phyloP scores from a whole-genome alignment of 1,140 invertebrate genomes.

The Drosophila repleta region DNA sequence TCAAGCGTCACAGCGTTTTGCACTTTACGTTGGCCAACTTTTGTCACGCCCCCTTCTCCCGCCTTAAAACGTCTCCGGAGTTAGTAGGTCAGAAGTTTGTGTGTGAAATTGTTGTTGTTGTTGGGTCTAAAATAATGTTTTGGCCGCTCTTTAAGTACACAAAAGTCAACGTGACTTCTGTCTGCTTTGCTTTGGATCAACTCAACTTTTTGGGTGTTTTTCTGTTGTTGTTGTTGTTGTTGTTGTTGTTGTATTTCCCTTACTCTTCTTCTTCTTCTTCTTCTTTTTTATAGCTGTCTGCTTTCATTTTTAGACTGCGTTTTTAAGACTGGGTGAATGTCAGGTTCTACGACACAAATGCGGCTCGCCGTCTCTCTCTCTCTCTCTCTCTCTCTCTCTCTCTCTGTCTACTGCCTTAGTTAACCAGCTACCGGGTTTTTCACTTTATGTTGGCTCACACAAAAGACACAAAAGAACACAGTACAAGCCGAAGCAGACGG shows the following conservation, averaged over 20 bases:
- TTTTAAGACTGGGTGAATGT: constrained; percentile 78
- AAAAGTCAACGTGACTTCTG: constrained; percentile 71
- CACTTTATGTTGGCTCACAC: constrained; percentile 64
- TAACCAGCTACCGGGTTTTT: constrained; percentile 46
- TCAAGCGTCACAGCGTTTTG: constrained; percentile 76
- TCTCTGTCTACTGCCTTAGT: too few relatives aligned
- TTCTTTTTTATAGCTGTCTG: constrained; percentile 64
- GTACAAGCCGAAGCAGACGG: not conserved
- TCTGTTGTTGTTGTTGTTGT: too few relatives aligned
- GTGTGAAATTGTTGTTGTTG: constrained; percentile 65
- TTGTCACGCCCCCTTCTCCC: constrained; percentile 16
- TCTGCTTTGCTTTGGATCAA: constrained; percentile 71
- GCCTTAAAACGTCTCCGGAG: constrained; percentile 22
- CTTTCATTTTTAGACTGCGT: constrained; percentile 73
- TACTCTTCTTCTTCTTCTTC: not conserved
- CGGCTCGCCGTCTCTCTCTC: not conserved
- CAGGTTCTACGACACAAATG: constrained; percentile 59
- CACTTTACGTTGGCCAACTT: constrained; percentile 70
- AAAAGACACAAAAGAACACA: constrained; percentile 20
- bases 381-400: too few relatives aligned
- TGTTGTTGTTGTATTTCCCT: too few relatives aligned
- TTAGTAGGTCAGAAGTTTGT: constrained; percentile 78
- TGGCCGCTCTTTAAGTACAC: constrained; percentile 42
- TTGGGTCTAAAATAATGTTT: constrained; percentile 37
- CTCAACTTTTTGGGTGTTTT: not conserved